These are phyloP conservation scores for Taenioides sp. DNA, from an alignment of 2,797 vertebrate species.

Conservation along the genomic window DNA sequence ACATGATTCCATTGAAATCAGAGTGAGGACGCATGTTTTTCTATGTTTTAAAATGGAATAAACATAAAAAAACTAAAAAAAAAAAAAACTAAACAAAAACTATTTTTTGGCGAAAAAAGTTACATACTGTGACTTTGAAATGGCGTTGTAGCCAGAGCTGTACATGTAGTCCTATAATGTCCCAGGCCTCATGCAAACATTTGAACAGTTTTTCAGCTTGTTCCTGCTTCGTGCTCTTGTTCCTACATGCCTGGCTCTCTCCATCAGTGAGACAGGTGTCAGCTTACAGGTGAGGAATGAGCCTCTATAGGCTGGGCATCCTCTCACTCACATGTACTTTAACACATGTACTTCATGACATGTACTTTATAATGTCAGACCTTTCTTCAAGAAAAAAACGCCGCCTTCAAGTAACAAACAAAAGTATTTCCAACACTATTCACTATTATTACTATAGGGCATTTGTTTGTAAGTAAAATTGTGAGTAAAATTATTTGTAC, in stretches of 20 bases:
- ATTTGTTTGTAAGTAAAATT: too few relatives aligned
- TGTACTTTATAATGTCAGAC: background rate
- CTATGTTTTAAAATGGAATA: too few relatives aligned
- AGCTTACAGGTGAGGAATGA: conserved; percentile 50
- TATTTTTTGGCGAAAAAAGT: too few relatives aligned
- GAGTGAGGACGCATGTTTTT: too few relatives aligned
- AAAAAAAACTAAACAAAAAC: too few relatives aligned
- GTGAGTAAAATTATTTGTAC: too few relatives aligned
- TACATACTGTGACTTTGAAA: background rate
- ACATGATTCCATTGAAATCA: too few relatives aligned
- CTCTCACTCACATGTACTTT: background rate
- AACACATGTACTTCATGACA: background rate
- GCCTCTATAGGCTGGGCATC: conserved; percentile 16
- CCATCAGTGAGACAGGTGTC: conserved; percentile 44
- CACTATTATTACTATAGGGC: too few relatives aligned
- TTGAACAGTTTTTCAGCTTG: conserved; percentile 26
- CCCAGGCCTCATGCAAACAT: conserved; percentile 4
- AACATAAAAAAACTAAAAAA: too few relatives aligned
- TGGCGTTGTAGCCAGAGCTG: background rate
- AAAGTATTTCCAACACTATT: too few relatives aligned
- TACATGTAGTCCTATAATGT: background rate
- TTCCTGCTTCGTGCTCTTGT: conserved; percentile 41
- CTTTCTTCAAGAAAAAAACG: too few relatives aligned
- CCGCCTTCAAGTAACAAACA: too few relatives aligned
- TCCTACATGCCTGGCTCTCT: conserved; percentile 52